A percentile compares a stretch with the other conserved stretches of the same genome.
These are phyloP conservation scores for Stenotaenia linearis DNA, from an alignment of 2,888 invertebrate species.

Conservation along the genomic window DNA sequence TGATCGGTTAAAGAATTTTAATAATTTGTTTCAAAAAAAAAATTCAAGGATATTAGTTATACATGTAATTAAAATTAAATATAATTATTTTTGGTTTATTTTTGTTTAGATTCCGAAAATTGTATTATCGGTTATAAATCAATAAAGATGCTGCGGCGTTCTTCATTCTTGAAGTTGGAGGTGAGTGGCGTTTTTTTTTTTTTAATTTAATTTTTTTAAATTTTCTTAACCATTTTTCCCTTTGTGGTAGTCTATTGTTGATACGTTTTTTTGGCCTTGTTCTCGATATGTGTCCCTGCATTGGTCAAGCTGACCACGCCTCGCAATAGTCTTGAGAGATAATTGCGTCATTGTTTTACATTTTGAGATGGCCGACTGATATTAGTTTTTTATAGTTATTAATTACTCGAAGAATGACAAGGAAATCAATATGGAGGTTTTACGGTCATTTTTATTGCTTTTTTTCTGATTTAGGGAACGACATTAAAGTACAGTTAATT, in stretches of 20 bases:
- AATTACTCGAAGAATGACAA: not conserved
- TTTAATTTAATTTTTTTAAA: not conserved
- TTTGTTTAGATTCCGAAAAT: too few relatives aligned
- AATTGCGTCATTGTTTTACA: not conserved
- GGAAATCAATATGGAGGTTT: not conserved
- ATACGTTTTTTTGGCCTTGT: not conserved
- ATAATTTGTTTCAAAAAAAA: not conserved
- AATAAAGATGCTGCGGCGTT: too few relatives aligned
- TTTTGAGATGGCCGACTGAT: not conserved
- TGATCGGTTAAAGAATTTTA: not conserved
- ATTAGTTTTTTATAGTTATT: not conserved
- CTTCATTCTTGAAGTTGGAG: too few relatives aligned
- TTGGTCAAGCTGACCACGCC: conserved; percentile 19
- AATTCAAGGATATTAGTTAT: not conserved
- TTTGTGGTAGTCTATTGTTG: not conserved
- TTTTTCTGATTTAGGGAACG: not conserved
- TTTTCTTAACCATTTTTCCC: not conserved
- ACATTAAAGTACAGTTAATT: not conserved
- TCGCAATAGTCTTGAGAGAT: not conserved
- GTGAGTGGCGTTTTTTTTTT: not conserved
- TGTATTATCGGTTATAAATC: too few relatives aligned
- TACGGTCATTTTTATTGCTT: not conserved
- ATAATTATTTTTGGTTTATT: too few relatives aligned
- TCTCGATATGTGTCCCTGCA: conserved; percentile 1
- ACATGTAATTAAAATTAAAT: not conserved